Base-by-base conservation (phyloP, 2,113 vertebrate species). In the Cettia cetti region DNA sequence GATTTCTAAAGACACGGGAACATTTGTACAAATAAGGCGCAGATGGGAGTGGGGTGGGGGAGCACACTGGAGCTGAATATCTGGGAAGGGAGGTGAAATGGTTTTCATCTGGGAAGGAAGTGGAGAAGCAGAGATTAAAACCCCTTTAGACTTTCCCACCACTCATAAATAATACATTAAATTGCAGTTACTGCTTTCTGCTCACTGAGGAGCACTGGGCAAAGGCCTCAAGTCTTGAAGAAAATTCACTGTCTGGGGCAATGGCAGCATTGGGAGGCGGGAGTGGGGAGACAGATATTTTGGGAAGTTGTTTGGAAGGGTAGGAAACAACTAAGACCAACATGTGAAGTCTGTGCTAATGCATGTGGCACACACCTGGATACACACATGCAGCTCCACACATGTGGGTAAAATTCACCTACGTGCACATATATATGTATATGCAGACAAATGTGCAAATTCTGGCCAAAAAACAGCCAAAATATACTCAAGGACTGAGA, bases 101-200 rank as follows among this genome's bases (percentile, higher is more conserved):
- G 94, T 97, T 98, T 97, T 98, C 98, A 97, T 96, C 97, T 97
- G 97, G 89, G 60, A 94, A 96, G 97, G 96, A 97, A 97, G 96
- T 94, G 92, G 87, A 90, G 87, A 96, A 97, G 90, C 92, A 94
- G 91, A 96, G 86, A 95, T 96, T 97, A 97, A 95, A 95, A 94
- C 86, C 84, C 76, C 90, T 76, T 95, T 94, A 96, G 93, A 96
- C 94, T 97, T 97, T 95, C 93, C 90, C 94, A 96, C 95, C 83
- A 90, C 96, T 97, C 96, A 97, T 96, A 97, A 97, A 98, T 97
- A 98, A 97, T 97, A 97, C 97, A 97, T 97, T 96, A 95, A 90
- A 96, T 52, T 93, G 49, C 65, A 65, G 82, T 95, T 94, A 92
- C 54, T 96, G 94, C 77, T 97, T 92, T 94, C 82, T 95, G 90